A percentile compares a stretch with the other conserved stretches of the same genome.
Evolutionary conservation across 2,797 vertebrate species (phyloP).

Genomic region (Coregonus sp.): DNA sequence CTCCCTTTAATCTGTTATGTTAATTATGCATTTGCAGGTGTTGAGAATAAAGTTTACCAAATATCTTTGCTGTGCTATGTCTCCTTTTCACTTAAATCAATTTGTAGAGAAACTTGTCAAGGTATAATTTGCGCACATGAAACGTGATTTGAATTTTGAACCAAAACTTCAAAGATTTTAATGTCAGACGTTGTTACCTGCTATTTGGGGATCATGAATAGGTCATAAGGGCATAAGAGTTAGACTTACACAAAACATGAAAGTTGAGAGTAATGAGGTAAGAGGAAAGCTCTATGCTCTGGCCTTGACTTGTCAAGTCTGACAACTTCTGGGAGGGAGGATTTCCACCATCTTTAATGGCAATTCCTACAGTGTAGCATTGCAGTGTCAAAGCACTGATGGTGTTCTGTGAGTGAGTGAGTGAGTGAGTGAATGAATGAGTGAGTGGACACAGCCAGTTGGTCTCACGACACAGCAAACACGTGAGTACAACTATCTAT

Average conservation of each 20-base stretch:
- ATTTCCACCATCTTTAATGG: not conserved
- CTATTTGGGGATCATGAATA: slow-evolving; percentile 51
- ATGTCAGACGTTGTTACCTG: slow-evolving; percentile 25
- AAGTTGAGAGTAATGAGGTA: slow-evolving; percentile 40
- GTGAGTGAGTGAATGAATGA: too few relatives aligned
- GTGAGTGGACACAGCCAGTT: too few relatives aligned
- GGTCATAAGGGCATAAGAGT: slow-evolving; percentile 35
- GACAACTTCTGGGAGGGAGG: slow-evolving; percentile 23
- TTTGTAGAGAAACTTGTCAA: slow-evolving; percentile 43
- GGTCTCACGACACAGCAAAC: too few relatives aligned
- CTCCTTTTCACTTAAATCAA: slow-evolving; percentile 45
- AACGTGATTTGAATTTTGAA: slow-evolving; percentile 58
- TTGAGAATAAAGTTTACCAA: slow-evolving; percentile 43
- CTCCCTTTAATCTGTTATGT: too few relatives aligned
- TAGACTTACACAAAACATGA: slow-evolving; percentile 31
- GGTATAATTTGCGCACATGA: slow-evolving; percentile 33
- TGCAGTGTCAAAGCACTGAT: not conserved
- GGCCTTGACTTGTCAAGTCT: slow-evolving; percentile 12
- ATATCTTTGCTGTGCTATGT: slow-evolving; percentile 24
- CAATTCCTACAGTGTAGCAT: not conserved
- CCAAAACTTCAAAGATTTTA: slow-evolving; percentile 36
- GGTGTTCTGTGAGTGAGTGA: too few relatives aligned
- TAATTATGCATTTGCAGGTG: slow-evolving; percentile 19
- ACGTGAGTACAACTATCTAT: too few relatives aligned
- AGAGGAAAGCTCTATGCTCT: slow-evolving; percentile 8